Evolutionary conservation across 2,797 vertebrate species (phyloP).

Genomic region (Intellagama lesueurii): DNA sequence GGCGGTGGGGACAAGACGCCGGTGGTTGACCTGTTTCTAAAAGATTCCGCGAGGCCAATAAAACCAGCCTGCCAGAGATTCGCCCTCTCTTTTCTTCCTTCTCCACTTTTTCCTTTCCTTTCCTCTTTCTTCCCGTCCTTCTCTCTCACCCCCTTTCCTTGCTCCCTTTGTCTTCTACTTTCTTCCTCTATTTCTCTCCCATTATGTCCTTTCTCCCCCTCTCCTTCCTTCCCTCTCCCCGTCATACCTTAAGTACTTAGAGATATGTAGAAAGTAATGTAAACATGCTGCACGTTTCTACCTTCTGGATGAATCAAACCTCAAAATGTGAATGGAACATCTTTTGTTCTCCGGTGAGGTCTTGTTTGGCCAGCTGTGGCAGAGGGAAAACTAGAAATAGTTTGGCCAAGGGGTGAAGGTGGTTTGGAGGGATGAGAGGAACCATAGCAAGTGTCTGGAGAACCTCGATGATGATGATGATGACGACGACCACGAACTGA

Average conservation of each 20-base stretch:
- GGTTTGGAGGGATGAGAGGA: fast-evolving
- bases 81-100: slow-evolving; percentile 35
- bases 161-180: not conserved
- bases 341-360: not conserved
- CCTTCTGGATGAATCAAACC: not conserved
- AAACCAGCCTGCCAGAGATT: slow-evolving; percentile 67
- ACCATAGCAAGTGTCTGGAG: fast-evolving
- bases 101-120: too few relatives aligned
- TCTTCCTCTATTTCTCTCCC: not conserved
- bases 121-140: too few relatives aligned
- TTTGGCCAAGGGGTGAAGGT: not conserved
- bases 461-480: not conserved
- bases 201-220: not conserved
- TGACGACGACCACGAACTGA: not conserved
- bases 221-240: not conserved
- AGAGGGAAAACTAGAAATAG: slow-evolving; percentile 21
- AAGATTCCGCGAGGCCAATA: slow-evolving; percentile 69
- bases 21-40: slow-evolving; percentile 66
- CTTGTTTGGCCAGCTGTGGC: slow-evolving; percentile 47
- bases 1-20: slow-evolving; percentile 25
- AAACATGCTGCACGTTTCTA: not conserved
- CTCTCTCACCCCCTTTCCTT: not conserved
- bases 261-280: not conserved
- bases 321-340: too few relatives aligned
- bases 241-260: too few relatives aligned